These are phyloP conservation scores for Naja naja DNA, from an alignment of 2,113 vertebrate species.

Conservation along the genomic window DNA sequence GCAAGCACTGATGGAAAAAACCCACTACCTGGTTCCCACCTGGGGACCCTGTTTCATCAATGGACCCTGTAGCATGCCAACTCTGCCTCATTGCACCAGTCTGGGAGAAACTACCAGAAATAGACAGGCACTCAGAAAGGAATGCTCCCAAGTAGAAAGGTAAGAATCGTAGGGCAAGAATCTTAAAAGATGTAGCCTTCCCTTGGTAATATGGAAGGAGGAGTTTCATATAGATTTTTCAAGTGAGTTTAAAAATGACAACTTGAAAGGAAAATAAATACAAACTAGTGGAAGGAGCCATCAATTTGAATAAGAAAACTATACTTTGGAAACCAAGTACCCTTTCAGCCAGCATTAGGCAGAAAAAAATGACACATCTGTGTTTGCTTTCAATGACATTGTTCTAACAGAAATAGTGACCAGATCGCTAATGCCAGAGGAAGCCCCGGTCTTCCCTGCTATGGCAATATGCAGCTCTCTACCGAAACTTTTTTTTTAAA, in stretches of 20 bases:
- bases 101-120: background rate
- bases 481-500: background rate
- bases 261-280: background rate
- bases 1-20: background rate
- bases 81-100: background rate
- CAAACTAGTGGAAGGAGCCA: background rate
- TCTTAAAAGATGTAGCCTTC: background rate
- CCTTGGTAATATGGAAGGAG: background rate
- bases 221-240: background rate
- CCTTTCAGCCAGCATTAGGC: background rate
- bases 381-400: background rate
- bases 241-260: background rate
- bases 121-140: background rate
- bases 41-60: background rate
- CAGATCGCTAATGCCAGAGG: background rate
- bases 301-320: background rate
- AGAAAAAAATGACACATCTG: background rate
- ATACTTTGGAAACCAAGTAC: background rate
- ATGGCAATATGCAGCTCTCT: background rate
- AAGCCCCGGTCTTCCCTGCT: background rate
- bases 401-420: background rate
- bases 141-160: background rate
- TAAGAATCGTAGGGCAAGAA: background rate
- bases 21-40: background rate
- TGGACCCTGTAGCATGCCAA: background rate